These are phyloP conservation scores for Conomelus anceps DNA, from an alignment of 2,888 invertebrate species.

Conservation along the genomic window DNA sequence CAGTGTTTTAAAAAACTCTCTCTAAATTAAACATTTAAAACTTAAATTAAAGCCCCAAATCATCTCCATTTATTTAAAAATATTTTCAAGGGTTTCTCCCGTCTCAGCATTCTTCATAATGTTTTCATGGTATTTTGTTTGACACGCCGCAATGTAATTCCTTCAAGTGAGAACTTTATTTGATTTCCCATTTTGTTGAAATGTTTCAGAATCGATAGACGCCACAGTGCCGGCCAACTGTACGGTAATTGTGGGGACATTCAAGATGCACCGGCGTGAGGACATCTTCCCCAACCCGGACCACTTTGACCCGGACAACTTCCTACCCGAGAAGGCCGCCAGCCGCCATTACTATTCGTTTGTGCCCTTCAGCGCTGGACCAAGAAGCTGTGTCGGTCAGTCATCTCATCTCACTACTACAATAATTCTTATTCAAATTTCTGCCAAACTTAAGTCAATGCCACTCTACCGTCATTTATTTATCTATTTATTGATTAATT, in stretches of 20 bases:
- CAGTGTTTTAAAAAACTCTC: too few relatives aligned
- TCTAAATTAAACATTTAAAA: too few relatives aligned
- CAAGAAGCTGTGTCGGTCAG: slow-evolving; percentile 69
- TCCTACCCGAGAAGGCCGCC: slow-evolving; percentile 65
- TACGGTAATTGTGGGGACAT: slow-evolving; percentile 60
- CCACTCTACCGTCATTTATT: too few relatives aligned
- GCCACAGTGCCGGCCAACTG: slow-evolving; percentile 61
- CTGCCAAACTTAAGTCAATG: too few relatives aligned
- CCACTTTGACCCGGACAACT: slow-evolving; percentile 70
- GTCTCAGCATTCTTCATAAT: too few relatives aligned
- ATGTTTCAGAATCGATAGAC: slow-evolving; percentile 37
- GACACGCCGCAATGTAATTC: too few relatives aligned
- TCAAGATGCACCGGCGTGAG: slow-evolving; percentile 59
- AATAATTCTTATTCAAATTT: neutral
- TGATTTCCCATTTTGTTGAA: neutral
- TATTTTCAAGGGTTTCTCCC: too few relatives aligned
- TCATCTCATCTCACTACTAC: slow-evolving; percentile 22
- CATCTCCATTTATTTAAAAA: too few relatives aligned
- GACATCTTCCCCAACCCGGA: slow-evolving; percentile 62
- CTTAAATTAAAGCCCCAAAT: too few relatives aligned
- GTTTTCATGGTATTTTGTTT: too few relatives aligned
- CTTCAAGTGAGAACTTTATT: too few relatives aligned
- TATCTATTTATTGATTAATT: too few relatives aligned
- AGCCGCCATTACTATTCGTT: slow-evolving; percentile 72
- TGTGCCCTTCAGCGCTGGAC: slow-evolving; percentile 75